Evolutionary conservation across 30 jellyfish, hydroid and myxozoan species (phyloP).

Genomic region (Catostylus mosaicus): DNA sequence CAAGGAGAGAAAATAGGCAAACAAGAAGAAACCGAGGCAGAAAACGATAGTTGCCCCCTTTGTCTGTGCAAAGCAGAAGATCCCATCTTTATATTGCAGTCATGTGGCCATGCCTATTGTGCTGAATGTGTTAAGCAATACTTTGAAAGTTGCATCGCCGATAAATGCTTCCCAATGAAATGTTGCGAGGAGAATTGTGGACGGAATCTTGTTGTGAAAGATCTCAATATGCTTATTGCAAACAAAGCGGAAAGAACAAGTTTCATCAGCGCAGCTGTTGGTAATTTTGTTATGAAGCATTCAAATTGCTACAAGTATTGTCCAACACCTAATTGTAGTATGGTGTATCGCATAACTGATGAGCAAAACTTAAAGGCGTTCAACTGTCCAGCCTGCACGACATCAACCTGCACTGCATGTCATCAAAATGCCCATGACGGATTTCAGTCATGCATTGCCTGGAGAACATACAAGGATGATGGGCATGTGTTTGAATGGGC

Average conservation of each 20-base stretch:
- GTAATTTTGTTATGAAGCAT: conserved; percentile 20
- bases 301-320: conserved; percentile 40
- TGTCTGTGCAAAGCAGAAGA: conserved; percentile 35
- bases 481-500: conserved; percentile 39
- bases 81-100: neutral
- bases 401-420: conserved; percentile 45
- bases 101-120: conserved; percentile 54
- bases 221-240: neutral
- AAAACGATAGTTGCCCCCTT: neutral
- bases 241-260: neutral
- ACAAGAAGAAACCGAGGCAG: neutral
- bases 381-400: conserved; percentile 37
- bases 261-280: conserved; percentile 21
- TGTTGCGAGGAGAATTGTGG: conserved; percentile 37
- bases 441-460: conserved; percentile 10
- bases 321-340: conserved; percentile 57
- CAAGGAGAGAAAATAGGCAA: neutral
- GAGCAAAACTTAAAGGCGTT: conserved; percentile 18
- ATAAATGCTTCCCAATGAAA: conserved; percentile 17
- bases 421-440: conserved; percentile 20
- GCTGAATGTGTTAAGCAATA: conserved; percentile 10
- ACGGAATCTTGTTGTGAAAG: conserved; percentile 15
- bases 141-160: conserved; percentile 11
- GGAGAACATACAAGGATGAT: conserved; percentile 23
- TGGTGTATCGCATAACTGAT: conserved; percentile 38